phyloP scores from a whole-genome alignment of 2,797 vertebrate genomes.

The Acanthornis magna region DNA sequence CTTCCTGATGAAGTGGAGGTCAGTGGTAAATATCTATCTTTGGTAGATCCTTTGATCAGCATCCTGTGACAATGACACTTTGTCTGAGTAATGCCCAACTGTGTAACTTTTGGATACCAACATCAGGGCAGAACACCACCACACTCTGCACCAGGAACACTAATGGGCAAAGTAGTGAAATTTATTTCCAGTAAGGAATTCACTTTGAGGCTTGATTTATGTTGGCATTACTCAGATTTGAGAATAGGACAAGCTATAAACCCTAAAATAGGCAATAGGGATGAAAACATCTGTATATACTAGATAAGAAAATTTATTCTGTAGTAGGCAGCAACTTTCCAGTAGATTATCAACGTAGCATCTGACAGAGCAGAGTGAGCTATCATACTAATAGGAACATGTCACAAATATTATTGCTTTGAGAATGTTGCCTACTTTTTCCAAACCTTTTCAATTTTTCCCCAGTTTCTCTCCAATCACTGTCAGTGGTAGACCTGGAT shows the following conservation, averaged over 20 bases:
- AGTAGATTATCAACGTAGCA: background rate
- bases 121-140: background rate
- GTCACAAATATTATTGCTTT: background rate
- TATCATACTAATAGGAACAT: background rate
- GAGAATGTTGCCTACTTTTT: background rate
- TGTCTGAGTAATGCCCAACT: accelerated
- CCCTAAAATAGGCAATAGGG: background rate
- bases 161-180: background rate
- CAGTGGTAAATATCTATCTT: background rate
- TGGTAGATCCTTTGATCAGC: background rate
- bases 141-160: background rate
- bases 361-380: background rate
- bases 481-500: background rate
- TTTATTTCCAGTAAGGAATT: background rate
- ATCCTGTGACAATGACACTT: background rate
- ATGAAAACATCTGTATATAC: background rate
- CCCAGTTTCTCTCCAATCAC: background rate
- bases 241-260: background rate
- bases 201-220: background rate
- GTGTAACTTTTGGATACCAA: background rate
- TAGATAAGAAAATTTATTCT: conserved; percentile 29
- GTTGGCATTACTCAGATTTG: background rate
- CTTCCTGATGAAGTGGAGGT: background rate
- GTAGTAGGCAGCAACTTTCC: background rate
- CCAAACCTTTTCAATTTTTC: background rate